These are phyloP conservation scores for Arremon brunneinucha DNA, from an alignment of 2,797 vertebrate genomes.

Conservation along the genomic window DNA sequence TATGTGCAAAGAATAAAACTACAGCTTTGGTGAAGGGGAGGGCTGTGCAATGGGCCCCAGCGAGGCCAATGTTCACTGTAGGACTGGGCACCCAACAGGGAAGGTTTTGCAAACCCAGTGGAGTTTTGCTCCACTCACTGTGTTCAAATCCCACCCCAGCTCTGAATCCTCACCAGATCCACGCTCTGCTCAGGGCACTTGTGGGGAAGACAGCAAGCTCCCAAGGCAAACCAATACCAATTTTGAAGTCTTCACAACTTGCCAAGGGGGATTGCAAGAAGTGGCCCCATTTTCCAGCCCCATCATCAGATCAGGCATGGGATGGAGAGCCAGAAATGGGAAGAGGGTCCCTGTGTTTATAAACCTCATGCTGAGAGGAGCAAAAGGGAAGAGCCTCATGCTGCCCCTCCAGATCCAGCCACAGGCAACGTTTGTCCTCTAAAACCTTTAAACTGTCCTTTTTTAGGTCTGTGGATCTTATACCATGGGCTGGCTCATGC, in stretches of 20 bases:
- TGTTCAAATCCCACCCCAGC: neutral
- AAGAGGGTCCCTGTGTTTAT: neutral
- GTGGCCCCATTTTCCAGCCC: neutral
- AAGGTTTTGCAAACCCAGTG: neutral
- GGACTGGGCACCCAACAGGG: neutral
- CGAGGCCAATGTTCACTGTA: neutral
- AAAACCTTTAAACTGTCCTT: neutral
- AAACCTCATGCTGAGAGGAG: neutral
- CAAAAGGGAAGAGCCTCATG: neutral
- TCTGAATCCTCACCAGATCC: neutral
- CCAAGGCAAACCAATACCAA: neutral
- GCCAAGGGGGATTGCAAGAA: neutral
- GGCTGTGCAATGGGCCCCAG: neutral
- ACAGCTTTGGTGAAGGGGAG: neutral
- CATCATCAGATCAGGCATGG: neutral
- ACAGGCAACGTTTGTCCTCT: fast-evolving
- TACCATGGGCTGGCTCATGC: fast-evolving
- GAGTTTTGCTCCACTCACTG: neutral
- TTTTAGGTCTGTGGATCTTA: neutral
- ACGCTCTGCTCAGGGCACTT: neutral
- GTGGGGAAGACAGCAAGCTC: neutral
- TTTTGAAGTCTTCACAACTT: neutral
- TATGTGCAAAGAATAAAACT: neutral
- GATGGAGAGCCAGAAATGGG: neutral
- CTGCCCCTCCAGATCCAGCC: neutral